Evolutionary conservation across 2,797 vertebrate species (phyloP).

Genomic region (Lateolabrax maculatus): DNA sequence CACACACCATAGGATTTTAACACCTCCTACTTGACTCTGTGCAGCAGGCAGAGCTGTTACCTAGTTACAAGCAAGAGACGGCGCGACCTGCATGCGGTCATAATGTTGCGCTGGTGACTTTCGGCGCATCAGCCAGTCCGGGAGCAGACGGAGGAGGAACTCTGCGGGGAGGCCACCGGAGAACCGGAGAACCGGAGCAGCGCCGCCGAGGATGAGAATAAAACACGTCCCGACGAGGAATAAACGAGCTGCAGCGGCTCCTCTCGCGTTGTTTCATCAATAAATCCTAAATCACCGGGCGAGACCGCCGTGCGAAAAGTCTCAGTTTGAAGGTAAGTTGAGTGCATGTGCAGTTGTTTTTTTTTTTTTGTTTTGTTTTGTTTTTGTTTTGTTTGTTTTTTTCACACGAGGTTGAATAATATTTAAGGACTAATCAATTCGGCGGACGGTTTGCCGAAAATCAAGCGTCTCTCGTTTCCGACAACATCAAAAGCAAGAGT

Average conservation of each 20-base stretch:
- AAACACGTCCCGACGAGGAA: slow-evolving; percentile 18
- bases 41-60: slow-evolving; percentile 82
- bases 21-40: slow-evolving; percentile 77
- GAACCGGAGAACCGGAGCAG: slow-evolving; percentile 5
- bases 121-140: slow-evolving; percentile 40
- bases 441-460: neutral
- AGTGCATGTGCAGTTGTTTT: neutral
- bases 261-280: slow-evolving; percentile 14
- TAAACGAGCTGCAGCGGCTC: neutral
- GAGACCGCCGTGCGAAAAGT: slow-evolving; percentile 1
- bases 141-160: slow-evolving; percentile 36
- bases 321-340: slow-evolving; percentile 46
- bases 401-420: no score
- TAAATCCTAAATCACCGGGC: slow-evolving; percentile 3
- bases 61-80: slow-evolving; percentile 82
- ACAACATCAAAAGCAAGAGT: neutral
- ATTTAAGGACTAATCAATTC: neutral
- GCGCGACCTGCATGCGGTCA: slow-evolving; percentile 53
- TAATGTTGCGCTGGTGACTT: slow-evolving; percentile 49
- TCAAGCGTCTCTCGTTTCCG: neutral
- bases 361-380: no score
- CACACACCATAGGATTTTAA: slow-evolving; percentile 58
- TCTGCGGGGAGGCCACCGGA: neutral
- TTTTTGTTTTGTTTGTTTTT: no score
- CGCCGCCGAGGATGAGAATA: slow-evolving; percentile 6